Base-by-base conservation (phyloP, 2,888 invertebrate genomes). In the Parasteatoda lunata region DNA sequence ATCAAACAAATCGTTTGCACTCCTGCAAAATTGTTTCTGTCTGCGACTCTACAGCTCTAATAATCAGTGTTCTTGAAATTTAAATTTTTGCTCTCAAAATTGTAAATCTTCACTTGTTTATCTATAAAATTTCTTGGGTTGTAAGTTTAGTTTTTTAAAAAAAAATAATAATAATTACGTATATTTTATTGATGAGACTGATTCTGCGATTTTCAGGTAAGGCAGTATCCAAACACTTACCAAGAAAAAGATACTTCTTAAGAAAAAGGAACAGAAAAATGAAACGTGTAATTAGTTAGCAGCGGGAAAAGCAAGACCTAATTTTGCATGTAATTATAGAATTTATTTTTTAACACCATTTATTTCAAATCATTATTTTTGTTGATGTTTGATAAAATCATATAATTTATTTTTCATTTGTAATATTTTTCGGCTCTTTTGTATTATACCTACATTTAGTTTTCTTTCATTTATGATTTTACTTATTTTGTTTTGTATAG, bases 191-290 rank as follows among this genome's bases (percentile, higher is more conserved):
- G 48, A 47, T 73, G 45, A 77, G 72, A 75, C 65, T 80, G 51
- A 80, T 71, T 86, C 65, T 86, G 80, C 85, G 76, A 79, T 80
- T 86, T 86, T 86, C 83, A 80, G 85, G 80, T 77, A 15, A 48
- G 64, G 64, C 65, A 51, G 15, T 77, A 47, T 7, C 7, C 77
- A 80, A 77, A 68, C 80, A 66, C 47, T 47, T 54, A 15, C 76
- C 79, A 76, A 85, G 80, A 80, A 80, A 77, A 80, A 86, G 71
- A 71, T 80, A 86, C 80, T 81, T 77, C 80, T 77, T 86, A 86
- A 70, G 80, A 73, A 80, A 86, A 51, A 49, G 77, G 76, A 70
- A 48, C 76, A 77, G 69, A 71, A 86, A 77, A 68, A 54, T 47
- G 59, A 69, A 78, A 73, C 59, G 69, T 76, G 64, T 70, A 71